Evolutionary conservation across 2,797 vertebrate species (phyloP).

Genomic region (Diplodus puntazzo): DNA sequence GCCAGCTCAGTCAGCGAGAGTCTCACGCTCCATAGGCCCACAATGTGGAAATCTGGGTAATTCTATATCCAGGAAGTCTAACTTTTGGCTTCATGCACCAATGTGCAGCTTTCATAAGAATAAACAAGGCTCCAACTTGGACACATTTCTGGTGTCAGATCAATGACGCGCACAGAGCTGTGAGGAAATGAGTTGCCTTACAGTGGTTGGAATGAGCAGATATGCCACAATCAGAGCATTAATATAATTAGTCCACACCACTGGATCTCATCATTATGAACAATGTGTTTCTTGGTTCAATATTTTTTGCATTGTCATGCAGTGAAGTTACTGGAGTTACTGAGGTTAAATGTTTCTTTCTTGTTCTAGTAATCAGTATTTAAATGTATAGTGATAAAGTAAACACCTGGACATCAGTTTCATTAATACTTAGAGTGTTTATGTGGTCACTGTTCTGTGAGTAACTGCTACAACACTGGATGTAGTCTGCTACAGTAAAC

Average conservation of each 20-base stretch:
- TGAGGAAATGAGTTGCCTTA: not conserved
- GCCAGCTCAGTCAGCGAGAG: too few species aligned
- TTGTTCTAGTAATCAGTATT: conserved; percentile 3
- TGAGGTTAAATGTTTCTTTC: not conserved
- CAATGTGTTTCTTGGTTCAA: not conserved
- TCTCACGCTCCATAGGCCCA: too few species aligned
- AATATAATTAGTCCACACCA: not conserved
- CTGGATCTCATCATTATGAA: not conserved
- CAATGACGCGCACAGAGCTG: too few species aligned
- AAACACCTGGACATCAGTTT: conserved; percentile 7
- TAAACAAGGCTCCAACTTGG: too few species aligned
- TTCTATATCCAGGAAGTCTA: too few species aligned
- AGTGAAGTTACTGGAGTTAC: not conserved
- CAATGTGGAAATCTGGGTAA: too few species aligned
- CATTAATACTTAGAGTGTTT: not conserved
- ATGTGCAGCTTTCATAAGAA: too few species aligned
- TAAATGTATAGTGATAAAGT: conserved; percentile 8
- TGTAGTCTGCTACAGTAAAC: conserved; percentile 17
- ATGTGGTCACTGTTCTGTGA: conserved; percentile 3
- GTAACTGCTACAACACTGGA: not conserved
- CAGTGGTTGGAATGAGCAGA: not conserved
- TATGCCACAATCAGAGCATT: not conserved
- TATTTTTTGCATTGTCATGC: not conserved
- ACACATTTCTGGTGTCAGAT: too few species aligned
- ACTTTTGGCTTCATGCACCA: too few species aligned